These are phyloP conservation scores for Sphaeramia orbicularis DNA, from an alignment of 2,797 vertebrate genomes.

Conservation along the genomic window DNA sequence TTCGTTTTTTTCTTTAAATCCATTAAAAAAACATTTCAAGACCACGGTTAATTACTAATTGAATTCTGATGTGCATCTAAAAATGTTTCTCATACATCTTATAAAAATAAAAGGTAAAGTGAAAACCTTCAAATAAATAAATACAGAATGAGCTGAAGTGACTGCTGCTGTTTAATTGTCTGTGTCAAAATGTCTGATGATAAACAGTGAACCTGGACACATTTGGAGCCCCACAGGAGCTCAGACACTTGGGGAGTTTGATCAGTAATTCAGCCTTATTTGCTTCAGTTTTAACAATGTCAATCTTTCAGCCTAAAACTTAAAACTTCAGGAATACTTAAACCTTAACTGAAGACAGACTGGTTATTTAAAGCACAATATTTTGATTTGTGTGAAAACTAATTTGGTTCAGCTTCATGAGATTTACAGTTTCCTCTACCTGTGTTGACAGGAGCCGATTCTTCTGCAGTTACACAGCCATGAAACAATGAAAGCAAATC, in stretches of 20 bases:
- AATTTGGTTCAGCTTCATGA: constrained; percentile 12
- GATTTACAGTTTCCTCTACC: neutral
- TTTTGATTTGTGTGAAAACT: constrained; percentile 3
- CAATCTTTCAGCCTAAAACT: neutral
- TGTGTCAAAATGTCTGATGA: neutral
- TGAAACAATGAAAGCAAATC: constrained; percentile 6
- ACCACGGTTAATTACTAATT: too few relatives aligned
- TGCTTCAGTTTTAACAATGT: neutral
- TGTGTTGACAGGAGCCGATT: constrained; percentile 8
- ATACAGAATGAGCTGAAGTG: too few relatives aligned
- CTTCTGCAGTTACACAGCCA: constrained; percentile 1
- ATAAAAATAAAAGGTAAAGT: too few relatives aligned
- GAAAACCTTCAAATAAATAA: too few relatives aligned
- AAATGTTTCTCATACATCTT: too few relatives aligned
- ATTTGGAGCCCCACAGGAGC: neutral
- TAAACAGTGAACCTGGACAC: neutral
- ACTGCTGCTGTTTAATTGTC: too few relatives aligned
- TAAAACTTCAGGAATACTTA: neutral
- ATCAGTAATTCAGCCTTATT: constrained; percentile 1
- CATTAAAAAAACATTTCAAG: too few relatives aligned
- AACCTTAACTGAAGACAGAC: neutral
- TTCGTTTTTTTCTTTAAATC: too few relatives aligned
- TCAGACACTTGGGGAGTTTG: neutral
- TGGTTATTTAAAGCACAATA: constrained; percentile 1
- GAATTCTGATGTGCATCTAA: too few relatives aligned